Evolutionary conservation across 2,888 invertebrate species (phyloP).

Genomic region (Lottia scabra): DNA sequence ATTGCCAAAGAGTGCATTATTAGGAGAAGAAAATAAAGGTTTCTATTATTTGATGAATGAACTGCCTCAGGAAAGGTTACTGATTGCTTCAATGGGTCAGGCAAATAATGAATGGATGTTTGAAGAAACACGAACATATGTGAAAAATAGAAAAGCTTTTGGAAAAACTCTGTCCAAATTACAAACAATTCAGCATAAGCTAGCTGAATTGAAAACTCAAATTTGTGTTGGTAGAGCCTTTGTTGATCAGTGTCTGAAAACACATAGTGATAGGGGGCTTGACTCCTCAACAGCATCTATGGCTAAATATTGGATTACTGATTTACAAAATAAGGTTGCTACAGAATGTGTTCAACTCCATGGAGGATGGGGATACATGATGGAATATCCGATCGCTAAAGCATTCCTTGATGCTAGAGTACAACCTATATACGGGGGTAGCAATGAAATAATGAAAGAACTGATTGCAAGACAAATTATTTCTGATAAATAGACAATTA

Average conservation of each 20-base stretch:
- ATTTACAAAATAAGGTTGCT: slow-evolving; percentile 68
- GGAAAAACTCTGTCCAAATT: slow-evolving; percentile 67
- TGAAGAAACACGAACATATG: slow-evolving; percentile 69
- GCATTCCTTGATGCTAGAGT: slow-evolving; percentile 69
- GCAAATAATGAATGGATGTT: slow-evolving; percentile 69
- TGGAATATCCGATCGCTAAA: slow-evolving; percentile 70
- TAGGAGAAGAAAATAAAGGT: slow-evolving; percentile 68
- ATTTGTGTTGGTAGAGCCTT: slow-evolving; percentile 68
- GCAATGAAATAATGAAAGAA: slow-evolving; percentile 72
- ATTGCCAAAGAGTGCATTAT: slow-evolving; percentile 63
- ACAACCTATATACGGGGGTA: slow-evolving; percentile 71
- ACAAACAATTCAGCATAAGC: slow-evolving; percentile 70
- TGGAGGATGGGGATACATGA: slow-evolving; percentile 72
- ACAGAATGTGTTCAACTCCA: slow-evolving; percentile 69
- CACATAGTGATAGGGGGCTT: slow-evolving; percentile 62
- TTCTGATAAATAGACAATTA: slow-evolving; percentile 26
- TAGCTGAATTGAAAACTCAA: slow-evolving; percentile 70
- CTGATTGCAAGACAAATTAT: slow-evolving; percentile 68
- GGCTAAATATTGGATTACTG: slow-evolving; percentile 70
- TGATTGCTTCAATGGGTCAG: slow-evolving; percentile 64
- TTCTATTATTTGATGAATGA: slow-evolving; percentile 70
- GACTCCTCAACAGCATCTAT: slow-evolving; percentile 70
- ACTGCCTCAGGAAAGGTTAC: slow-evolving; percentile 70
- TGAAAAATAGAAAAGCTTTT: slow-evolving; percentile 70
- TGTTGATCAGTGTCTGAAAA: slow-evolving; percentile 68